A percentile compares a stretch with the other conserved stretches of the same genome.
Conservation (phyloP, 2,888 invertebrate genomes). For the Lasioglossum villosulum region DNA sequence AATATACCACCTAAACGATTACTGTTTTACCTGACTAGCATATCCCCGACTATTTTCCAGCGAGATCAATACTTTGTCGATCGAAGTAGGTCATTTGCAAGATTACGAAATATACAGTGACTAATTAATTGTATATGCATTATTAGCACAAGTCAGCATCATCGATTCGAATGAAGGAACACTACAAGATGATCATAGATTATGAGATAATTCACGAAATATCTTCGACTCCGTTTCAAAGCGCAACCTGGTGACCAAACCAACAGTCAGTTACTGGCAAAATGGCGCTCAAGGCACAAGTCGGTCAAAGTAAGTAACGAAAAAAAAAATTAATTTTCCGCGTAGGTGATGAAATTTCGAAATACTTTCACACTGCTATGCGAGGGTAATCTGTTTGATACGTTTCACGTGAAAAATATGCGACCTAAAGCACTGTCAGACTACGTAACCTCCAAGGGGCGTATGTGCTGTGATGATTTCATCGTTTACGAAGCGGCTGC, state of each 20-base stretch:
- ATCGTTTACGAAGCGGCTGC: conserved; percentile 71
- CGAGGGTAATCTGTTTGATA: neutral
- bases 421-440: conserved; percentile 21
- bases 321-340: conserved; percentile 66
- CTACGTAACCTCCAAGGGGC: conserved; percentile 58
- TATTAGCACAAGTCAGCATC: conserved; percentile 17
- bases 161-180: conserved; percentile 48
- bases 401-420: conserved; percentile 12
- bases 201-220: conserved; percentile 46
- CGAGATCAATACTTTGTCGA: neutral
- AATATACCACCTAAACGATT: neutral
- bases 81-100: neutral
- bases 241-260: conserved; percentile 70
- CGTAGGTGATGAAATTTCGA: conserved; percentile 9
- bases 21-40: neutral
- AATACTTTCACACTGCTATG: neutral
- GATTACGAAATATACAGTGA: neutral
- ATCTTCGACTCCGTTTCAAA: conserved; percentile 36
- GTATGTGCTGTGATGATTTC: conserved; percentile 76
- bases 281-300: conserved; percentile 95
- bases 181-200: conserved; percentile 34
- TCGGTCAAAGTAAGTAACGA: conserved; percentile 93
- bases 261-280: conserved; percentile 83
- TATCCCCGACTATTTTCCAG: neutral
- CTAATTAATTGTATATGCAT: conserved; percentile 28